Percentiles rank a stretch among this genome's conserved stretches.
phyloP scores from a whole-genome alignment of 2,797 vertebrate genomes.

The Epinephelus malabaricus region DNA sequence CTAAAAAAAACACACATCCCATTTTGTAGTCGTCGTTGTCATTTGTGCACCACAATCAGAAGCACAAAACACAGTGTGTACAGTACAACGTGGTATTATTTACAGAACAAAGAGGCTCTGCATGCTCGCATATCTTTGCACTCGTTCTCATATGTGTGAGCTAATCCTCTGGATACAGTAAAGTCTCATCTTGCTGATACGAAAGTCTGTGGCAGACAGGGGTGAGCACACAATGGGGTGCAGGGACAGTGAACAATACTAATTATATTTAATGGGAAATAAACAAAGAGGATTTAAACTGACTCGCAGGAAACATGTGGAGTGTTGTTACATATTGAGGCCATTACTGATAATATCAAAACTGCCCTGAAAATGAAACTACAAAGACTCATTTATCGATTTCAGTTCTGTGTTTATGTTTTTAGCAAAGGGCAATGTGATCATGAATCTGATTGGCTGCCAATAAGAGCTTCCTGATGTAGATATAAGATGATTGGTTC shows the following conservation, averaged over 20 bases:
- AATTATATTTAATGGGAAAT: conserved; percentile 12
- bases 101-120: not conserved
- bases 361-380: not conserved
- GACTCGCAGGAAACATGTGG: not conserved
- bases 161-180: conserved; percentile 10
- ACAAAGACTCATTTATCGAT: conserved; percentile 32
- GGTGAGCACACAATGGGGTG: not conserved
- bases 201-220: conserved; percentile 24
- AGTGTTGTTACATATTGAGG: not conserved
- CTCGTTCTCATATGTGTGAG: not conserved
- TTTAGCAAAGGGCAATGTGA: conserved; percentile 61
- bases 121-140: conserved; percentile 11
- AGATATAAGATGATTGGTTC: conserved; percentile 62
- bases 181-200: conserved; percentile 26
- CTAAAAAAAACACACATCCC: conserved; percentile 27
- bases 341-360: not conserved
- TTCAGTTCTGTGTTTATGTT: conserved; percentile 73
- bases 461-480: conserved; percentile 22
- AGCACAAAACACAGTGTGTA: conserved; percentile 1
- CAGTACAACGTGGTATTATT: conserved; percentile 4
- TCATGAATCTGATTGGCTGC: conserved; percentile 66
- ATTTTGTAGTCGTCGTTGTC: conserved; percentile 48
- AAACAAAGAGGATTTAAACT: not conserved
- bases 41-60: conserved; percentile 23
- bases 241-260: too few relatives aligned